phyloP scores from a whole-genome alignment of 2,797 vertebrate species.

The Gymnodraco acuticeps region DNA sequence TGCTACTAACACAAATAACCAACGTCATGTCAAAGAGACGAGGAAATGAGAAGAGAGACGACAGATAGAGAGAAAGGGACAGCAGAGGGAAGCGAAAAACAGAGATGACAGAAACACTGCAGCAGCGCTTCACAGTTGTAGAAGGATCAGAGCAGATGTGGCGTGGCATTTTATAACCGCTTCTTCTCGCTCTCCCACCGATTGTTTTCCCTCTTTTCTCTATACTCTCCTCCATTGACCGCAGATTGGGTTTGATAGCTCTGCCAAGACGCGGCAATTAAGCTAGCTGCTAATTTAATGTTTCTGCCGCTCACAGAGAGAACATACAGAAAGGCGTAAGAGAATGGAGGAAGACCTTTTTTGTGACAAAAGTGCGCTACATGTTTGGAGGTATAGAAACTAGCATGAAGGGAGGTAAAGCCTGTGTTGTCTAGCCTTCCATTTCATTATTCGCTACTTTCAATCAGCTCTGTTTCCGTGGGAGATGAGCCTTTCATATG shows the following conservation, averaged over 20 bases:
- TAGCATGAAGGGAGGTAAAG: constrained; percentile 58
- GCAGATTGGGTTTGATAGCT: constrained; percentile 73
- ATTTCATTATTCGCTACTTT: constrained; percentile 78
- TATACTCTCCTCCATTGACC: constrained; percentile 61
- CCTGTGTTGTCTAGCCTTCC: constrained; percentile 71
- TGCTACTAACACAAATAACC: constrained; percentile 72
- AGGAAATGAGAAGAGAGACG: constrained; percentile 40
- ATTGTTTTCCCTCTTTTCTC: constrained; percentile 47
- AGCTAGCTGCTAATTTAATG: constrained; percentile 78
- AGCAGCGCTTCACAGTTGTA: constrained; percentile 55
- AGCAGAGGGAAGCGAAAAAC: constrained; percentile 29
- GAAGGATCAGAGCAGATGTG: constrained; percentile 73
- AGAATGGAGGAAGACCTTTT: constrained; percentile 37
- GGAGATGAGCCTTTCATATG: constrained; percentile 78
- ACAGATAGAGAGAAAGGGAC: constrained; percentile 26
- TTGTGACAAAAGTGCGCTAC: constrained; percentile 52
- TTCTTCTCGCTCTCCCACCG: constrained; percentile 31
- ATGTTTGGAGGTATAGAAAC: constrained; percentile 66
- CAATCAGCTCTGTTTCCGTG: constrained; percentile 76
- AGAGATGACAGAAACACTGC: constrained; percentile 56
- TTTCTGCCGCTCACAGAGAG: constrained; percentile 50
- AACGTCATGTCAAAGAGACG: constrained; percentile 58
- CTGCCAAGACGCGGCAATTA: constrained; percentile 79
- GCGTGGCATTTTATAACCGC: constrained; percentile 58
- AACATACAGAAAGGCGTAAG: constrained; percentile 46